A percentile compares a stretch with the other conserved stretches of the same genome.
These are phyloP conservation scores for Stegophylla sp. DNA, from an alignment of 2,888 invertebrate genomes.

Conservation along the genomic window DNA sequence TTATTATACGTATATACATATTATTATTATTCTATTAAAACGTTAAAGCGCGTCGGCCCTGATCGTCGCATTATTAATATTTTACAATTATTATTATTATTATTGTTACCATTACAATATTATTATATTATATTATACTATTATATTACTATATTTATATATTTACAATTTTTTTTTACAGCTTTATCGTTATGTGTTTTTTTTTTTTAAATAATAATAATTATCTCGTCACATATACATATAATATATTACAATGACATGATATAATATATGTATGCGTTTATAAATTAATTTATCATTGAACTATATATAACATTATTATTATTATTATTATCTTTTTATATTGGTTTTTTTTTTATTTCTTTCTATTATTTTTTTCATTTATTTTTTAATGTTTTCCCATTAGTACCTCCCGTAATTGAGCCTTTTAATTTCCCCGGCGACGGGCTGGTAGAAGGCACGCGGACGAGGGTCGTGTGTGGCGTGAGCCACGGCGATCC, in stretches of 20 bases:
- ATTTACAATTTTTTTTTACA: not conserved
- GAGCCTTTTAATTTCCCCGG: constrained; percentile 82
- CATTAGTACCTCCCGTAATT: constrained; percentile 80
- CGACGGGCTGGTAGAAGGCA: constrained; percentile 80
- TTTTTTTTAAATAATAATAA: too few species aligned
- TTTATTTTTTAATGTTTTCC: constrained; percentile 54
- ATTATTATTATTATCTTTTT: not conserved
- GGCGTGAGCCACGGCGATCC: constrained; percentile 82
- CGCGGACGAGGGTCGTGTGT: constrained; percentile 82
- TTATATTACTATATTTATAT: too few species aligned
- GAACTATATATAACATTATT: not conserved
- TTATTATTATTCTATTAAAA: not conserved
- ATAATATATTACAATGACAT: too few species aligned
- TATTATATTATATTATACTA: too few species aligned
- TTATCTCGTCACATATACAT: too few species aligned
- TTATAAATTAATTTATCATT: not conserved
- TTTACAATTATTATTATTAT: not conserved
- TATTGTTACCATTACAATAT: not conserved
- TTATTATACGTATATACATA: not conserved
- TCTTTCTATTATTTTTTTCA: constrained; percentile 50
- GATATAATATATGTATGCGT: too few species aligned
- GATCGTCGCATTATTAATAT: not conserved
- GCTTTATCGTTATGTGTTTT: not conserved
- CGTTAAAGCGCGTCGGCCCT: too few species aligned
- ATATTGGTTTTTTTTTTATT: constrained; percentile 59